phyloP scores from a whole-genome alignment of 2,888 invertebrate genomes.

The Drosophila helvetica region DNA sequence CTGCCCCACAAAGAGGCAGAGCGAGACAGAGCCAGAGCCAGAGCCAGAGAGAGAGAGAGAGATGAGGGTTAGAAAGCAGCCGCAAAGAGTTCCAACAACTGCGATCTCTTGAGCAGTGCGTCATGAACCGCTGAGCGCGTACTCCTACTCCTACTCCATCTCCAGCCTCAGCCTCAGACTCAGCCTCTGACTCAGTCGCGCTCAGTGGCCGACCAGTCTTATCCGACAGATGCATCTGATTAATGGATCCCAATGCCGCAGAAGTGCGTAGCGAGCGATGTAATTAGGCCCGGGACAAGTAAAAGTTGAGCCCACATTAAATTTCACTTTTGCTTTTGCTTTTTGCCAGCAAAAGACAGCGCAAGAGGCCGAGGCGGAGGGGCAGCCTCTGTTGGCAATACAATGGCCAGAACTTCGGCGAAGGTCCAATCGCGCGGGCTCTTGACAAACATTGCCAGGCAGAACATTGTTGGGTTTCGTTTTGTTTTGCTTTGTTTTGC shows the following conservation, averaged over 20 bases:
- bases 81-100: conserved; percentile 34
- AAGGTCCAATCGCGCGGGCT: conserved; percentile 48
- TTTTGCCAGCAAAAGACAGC: neutral
- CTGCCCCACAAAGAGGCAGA: conserved; percentile 9
- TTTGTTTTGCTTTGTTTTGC: neutral
- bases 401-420: conserved; percentile 53
- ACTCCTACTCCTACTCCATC: too few relatives aligned
- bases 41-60: neutral
- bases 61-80: conserved; percentile 33
- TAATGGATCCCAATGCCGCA: conserved; percentile 70
- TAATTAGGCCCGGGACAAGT: conserved; percentile 69
- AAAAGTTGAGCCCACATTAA: conserved; percentile 44
- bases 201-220: conserved; percentile 39
- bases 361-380: too few relatives aligned
- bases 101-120: conserved; percentile 49
- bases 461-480: conserved; percentile 38
- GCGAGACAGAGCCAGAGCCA: conserved; percentile 17
- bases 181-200: neutral
- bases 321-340: conserved; percentile 53
- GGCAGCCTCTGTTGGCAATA: conserved; percentile 12
- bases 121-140: conserved; percentile 60
- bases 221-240: conserved; percentile 80
- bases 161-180: neutral
- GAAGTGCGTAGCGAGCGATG: conserved; percentile 72
- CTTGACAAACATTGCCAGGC: conserved; percentile 57